Evolutionary conservation across 2,888 invertebrate species (phyloP), one percentile per base, ranked within the genome.

Genomic region (Thera obeliscata): DNA sequence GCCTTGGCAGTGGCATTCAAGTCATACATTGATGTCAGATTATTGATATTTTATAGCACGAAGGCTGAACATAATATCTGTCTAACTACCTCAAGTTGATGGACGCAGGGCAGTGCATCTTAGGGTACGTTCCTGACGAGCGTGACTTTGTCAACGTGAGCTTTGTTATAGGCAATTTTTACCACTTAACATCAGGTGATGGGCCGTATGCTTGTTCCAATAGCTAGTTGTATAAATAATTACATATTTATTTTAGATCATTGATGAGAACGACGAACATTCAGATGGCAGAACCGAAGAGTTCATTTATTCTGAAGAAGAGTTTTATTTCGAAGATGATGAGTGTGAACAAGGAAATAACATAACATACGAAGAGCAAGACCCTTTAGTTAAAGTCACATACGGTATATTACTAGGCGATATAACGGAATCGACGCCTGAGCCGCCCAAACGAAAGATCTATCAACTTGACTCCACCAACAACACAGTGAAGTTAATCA

Each of bases 401-500:
- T 55, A 61, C 46, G 61, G 35, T 35, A 54, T 56, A 22, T 48
- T 49, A 22, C 22, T 43, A 9, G 22, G 3, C 7, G 48, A 55
- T 7, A 35, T 33, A 2, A 33, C 43, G 2, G 46, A 33, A 4
- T 4, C 48, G 3, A 36, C 33, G 9, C 8, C 36, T n/a, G 48
- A 62, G 38, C 36, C 56, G 7, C 35, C 8, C 7, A 61, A 62
- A 56, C 48, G 61, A 48, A 63, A 63, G 33, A 50, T 63, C 7
- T 63, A 56, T 38, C 56, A 63, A 41, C 6, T 63, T 2, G 63
- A 63, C 12, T 41, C 63, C 0, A 7, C 56, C 2, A 56, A 22
- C 11, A 63, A 63, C 33, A 63, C 56, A 8, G 56, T 63, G n/a
- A 63, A 41, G 49, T 41, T 63, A n/a, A 56, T 63, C 7, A 54